Percentiles rank a stretch among this genome's conserved stretches.
Conservation (phyloP, 2,113 vertebrate species). For the Probosciger aterrimus region DNA sequence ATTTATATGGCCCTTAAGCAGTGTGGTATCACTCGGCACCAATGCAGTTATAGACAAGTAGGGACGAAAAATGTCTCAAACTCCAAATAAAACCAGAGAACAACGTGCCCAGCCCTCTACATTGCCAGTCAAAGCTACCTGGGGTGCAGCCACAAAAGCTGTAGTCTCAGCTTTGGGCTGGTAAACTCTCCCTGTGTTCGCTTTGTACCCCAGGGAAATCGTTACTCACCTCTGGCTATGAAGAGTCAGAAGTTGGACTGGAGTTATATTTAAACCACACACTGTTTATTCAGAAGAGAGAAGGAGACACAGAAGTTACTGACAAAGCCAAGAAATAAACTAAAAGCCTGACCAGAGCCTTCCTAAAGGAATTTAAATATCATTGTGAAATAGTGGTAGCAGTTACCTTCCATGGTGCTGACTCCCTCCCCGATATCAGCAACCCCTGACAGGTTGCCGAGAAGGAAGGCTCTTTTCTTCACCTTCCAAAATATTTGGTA, state of each 20-base stretch:
- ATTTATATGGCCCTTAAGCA: background rate
- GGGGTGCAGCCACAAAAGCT: background rate
- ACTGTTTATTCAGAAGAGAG: background rate
- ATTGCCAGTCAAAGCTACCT: background rate
- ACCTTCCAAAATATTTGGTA: background rate
- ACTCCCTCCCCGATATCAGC: background rate
- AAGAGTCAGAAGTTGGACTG: background rate
- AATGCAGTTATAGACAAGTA: background rate
- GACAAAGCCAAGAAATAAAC: conserved; percentile 28
- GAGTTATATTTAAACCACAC: background rate
- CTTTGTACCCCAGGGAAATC: background rate
- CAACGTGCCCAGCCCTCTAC: background rate
- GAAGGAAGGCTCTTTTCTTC: conserved; percentile 3
- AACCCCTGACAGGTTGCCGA: background rate
- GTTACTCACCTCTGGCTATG: background rate
- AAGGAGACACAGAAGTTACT: background rate
- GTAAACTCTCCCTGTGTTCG: background rate
- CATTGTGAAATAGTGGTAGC: background rate
- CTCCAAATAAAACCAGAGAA: background rate
- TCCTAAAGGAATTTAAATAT: background rate
- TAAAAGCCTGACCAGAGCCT: background rate
- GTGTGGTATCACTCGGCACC: background rate
- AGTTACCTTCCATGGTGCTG: background rate
- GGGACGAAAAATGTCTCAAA: background rate
- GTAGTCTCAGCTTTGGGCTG: background rate